Percentiles rank a stretch among this genome's conserved stretches.
phyloP scores from a whole-genome alignment of 2,797 vertebrate species.

The Lagocephalus sceleratus region DNA sequence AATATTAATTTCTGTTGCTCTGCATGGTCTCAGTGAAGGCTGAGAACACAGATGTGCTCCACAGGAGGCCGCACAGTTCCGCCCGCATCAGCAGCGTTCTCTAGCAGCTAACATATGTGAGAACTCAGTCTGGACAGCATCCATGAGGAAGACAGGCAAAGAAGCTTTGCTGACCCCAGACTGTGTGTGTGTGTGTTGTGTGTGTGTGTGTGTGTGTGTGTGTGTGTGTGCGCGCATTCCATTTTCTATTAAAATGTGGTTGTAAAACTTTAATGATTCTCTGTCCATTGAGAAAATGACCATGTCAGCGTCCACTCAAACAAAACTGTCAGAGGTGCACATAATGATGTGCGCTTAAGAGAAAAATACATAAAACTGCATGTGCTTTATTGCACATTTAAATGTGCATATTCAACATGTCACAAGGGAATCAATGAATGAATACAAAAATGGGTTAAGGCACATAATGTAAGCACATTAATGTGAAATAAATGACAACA shows the following conservation, averaged over 20 bases:
- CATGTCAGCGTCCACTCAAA: slow-evolving; percentile 35
- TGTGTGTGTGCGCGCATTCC: slow-evolving; percentile 9
- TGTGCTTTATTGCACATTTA: slow-evolving; percentile 2
- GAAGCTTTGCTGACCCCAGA: slow-evolving; percentile 75
- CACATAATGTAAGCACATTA: background rate
- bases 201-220: slow-evolving; percentile 9
- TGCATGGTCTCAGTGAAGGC: slow-evolving; percentile 55
- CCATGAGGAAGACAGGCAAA: slow-evolving; percentile 65
- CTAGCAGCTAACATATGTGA: slow-evolving; percentile 72
- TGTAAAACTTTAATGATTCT: slow-evolving; percentile 62
- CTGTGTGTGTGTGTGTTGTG: slow-evolving; percentile 10
- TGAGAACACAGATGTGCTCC: slow-evolving; percentile 78
- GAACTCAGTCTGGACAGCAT: slow-evolving; percentile 68
- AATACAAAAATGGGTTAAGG: background rate
- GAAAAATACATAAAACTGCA: slow-evolving; percentile 2
- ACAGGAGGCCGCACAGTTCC: slow-evolving; percentile 69
- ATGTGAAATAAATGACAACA: too few species aligned
- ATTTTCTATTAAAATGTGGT: slow-evolving; percentile 57
- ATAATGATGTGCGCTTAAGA: slow-evolving; percentile 10
- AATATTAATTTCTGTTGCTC: slow-evolving; percentile 33
- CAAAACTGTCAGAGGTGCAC: slow-evolving; percentile 8
- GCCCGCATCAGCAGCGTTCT: slow-evolving; percentile 74
- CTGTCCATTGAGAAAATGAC: slow-evolving; percentile 47
- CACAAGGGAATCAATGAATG: background rate
- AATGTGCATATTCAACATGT: background rate